Evolutionary conservation across 2,113 vertebrate genomes (phyloP).

Genomic region (Scomber scombrus): DNA sequence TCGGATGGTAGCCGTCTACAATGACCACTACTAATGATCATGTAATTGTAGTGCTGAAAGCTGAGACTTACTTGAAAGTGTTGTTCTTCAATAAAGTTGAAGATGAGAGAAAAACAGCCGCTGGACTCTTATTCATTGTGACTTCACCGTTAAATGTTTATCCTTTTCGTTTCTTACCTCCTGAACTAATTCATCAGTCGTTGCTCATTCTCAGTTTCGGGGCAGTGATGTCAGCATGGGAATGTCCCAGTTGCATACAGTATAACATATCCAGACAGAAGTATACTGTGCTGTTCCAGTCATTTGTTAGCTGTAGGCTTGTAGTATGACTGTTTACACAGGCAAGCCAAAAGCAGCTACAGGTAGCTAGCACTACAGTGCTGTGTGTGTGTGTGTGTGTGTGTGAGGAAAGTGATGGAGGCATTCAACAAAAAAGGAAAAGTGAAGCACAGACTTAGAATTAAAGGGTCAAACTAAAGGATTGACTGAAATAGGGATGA

Average conservation of each 20-base stretch:
- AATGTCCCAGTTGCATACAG: background rate
- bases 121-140: background rate
- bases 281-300: background rate
- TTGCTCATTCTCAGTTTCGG: background rate
- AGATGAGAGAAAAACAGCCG: constrained; percentile 45
- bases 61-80: constrained; percentile 83
- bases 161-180: background rate
- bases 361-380: background rate
- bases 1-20: constrained; percentile 64
- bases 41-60: constrained; percentile 76
- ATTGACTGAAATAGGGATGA: constrained; percentile 32
- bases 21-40: constrained; percentile 80
- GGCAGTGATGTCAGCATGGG: constrained; percentile 4
- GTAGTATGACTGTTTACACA: background rate
- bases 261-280: background rate
- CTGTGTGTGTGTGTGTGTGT: background rate
- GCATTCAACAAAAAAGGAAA: constrained; percentile 13
- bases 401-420: constrained; percentile 23
- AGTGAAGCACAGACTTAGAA: background rate
- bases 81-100: constrained; percentile 85
- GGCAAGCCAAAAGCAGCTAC: background rate
- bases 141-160: background rate
- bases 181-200: background rate
- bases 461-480: constrained; percentile 26
- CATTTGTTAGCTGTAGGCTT: constrained; percentile 5